Conservation (phyloP, 1,140 invertebrate genomes). For the Drosophila equinoxialis region DNA sequence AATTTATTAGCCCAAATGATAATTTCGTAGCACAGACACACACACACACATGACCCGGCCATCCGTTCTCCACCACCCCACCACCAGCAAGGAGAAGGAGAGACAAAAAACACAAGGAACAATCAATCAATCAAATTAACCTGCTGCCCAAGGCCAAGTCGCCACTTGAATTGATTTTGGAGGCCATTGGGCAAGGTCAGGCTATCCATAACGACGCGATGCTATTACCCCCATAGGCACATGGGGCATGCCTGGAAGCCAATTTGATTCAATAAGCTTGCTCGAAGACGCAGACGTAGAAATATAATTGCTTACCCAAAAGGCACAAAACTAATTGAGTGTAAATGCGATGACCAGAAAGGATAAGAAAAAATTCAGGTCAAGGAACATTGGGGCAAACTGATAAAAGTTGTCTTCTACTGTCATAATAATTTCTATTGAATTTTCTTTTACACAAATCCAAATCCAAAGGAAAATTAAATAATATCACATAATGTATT, state of each 20-base stretch:
- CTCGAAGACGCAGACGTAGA: background rate
- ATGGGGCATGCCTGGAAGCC: background rate
- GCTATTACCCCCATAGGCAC: background rate
- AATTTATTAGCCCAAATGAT: constrained; percentile 55
- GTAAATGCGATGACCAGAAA: background rate
- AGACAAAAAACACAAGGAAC: constrained; percentile 1
- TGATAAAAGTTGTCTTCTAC: background rate
- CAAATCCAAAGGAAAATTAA: background rate
- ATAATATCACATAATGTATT: too few species aligned
- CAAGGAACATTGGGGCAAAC: background rate
- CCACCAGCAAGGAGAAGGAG: background rate
- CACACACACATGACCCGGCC: background rate
- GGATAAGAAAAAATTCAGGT: constrained; percentile 9
- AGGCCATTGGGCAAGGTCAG: constrained; percentile 38
- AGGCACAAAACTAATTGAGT: constrained; percentile 43
- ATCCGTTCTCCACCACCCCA: background rate
- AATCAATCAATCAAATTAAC: constrained; percentile 59
- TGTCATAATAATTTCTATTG: background rate
- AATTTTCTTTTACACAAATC: background rate
- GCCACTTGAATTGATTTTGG: constrained; percentile 38
- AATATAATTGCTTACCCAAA: constrained; percentile 33
- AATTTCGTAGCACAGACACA: constrained; percentile 18
- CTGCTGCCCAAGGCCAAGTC: constrained; percentile 33
- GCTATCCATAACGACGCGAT: constrained; percentile 3
- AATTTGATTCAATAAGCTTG: constrained; percentile 36